These are phyloP conservation scores for Phengaris alcon DNA, from an alignment of 2,888 invertebrate genomes.

Conservation along the genomic window DNA sequence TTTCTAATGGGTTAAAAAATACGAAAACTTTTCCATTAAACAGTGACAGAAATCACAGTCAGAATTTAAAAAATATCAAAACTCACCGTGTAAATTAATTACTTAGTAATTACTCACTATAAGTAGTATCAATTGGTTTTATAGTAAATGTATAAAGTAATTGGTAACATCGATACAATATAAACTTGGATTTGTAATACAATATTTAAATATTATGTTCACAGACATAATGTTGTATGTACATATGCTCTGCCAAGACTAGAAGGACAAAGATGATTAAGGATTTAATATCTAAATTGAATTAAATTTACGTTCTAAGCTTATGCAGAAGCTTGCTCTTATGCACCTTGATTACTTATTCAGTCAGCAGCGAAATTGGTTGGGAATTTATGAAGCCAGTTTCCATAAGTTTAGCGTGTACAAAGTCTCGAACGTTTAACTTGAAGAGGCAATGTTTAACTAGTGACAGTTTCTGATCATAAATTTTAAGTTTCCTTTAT, in stretches of 20 bases:
- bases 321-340: constrained; percentile 47
- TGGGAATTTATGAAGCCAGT: constrained; percentile 39
- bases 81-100: too few species aligned
- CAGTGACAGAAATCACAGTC: too few species aligned
- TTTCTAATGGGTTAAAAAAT: too few species aligned
- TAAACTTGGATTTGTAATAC: too few species aligned
- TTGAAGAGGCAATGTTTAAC: constrained; percentile 27
- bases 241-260: neutral
- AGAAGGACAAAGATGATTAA: constrained; percentile 11
- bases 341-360: constrained; percentile 49
- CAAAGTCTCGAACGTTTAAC: constrained; percentile 24
- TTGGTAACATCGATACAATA: too few species aligned
- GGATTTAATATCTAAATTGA: constrained; percentile 24
- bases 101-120: too few species aligned
- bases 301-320: constrained; percentile 38
- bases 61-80: too few species aligned
- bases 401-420: constrained; percentile 32
- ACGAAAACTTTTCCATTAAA: too few species aligned
- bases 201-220: too few species aligned
- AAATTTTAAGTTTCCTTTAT: constrained; percentile 18
- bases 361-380: constrained; percentile 43
- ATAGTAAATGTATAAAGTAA: too few species aligned
- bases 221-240: too few species aligned
- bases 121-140: too few species aligned
- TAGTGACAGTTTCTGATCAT: constrained; percentile 23